These are phyloP conservation scores for Rattus rattus DNA, from an alignment of 2,113 vertebrate species.

Conservation along the genomic window DNA sequence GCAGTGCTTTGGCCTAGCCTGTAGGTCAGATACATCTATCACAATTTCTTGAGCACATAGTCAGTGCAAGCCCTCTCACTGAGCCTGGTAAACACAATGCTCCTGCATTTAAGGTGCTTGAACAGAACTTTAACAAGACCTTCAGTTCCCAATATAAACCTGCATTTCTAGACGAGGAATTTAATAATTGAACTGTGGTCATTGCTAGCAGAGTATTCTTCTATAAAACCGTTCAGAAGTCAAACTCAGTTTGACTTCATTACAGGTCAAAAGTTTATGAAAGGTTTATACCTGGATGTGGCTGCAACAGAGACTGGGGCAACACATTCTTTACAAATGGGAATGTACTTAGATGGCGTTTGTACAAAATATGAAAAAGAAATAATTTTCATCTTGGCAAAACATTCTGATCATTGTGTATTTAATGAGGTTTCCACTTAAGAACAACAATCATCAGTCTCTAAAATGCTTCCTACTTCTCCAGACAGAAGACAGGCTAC, in stretches of 20 bases:
- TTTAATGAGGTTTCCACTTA: slow-evolving; percentile 82
- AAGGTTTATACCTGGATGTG: slow-evolving; percentile 77
- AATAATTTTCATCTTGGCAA: slow-evolving; percentile 74
- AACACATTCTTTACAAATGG: slow-evolving; percentile 63
- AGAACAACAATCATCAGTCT: slow-evolving; percentile 86
- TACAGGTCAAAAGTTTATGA: slow-evolving; percentile 80
- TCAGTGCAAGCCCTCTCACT: slow-evolving; percentile 52
- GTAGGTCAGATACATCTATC: slow-evolving; percentile 36
- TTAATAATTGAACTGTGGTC: slow-evolving; percentile 80
- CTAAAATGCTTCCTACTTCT: slow-evolving; percentile 85
- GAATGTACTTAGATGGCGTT: slow-evolving; percentile 64
- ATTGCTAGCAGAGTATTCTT: slow-evolving; percentile 75
- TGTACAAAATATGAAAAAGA: slow-evolving; percentile 73
- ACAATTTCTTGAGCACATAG: slow-evolving; percentile 54
- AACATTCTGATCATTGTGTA: slow-evolving; percentile 79
- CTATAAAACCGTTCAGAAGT: slow-evolving; percentile 74
- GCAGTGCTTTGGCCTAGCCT: slow-evolving; percentile 20
- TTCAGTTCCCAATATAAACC: slow-evolving; percentile 71
- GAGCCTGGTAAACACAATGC: slow-evolving; percentile 34
- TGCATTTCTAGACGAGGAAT: slow-evolving; percentile 76
- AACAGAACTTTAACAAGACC: slow-evolving; percentile 76
- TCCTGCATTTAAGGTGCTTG: slow-evolving; percentile 61
- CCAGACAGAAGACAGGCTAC: slow-evolving; percentile 83
- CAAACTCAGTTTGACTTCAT: slow-evolving; percentile 80
- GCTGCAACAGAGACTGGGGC: slow-evolving; percentile 69